These are phyloP conservation scores for Agriopis aurantiaria DNA, from an alignment of 2,888 invertebrate genomes.

Conservation along the genomic window DNA sequence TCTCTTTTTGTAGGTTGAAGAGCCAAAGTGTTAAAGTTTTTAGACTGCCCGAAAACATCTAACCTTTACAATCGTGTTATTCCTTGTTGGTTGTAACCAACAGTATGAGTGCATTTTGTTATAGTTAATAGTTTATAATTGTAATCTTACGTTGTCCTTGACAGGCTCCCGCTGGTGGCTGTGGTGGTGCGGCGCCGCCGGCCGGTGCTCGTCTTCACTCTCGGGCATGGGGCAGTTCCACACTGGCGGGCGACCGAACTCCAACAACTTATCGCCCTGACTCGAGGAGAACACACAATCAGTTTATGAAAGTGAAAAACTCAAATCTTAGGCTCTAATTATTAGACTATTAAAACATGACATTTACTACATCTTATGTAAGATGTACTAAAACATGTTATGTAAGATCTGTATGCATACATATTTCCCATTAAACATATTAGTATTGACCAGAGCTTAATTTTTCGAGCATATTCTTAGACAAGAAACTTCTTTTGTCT, in stretches of 20 bases:
- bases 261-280: slow-evolving; percentile 90
- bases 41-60: no score
- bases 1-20: no score
- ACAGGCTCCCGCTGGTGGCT: slow-evolving; percentile 30
- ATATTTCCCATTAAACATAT: no score
- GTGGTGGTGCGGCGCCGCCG: slow-evolving; percentile 38
- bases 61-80: no score
- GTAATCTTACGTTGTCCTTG: slow-evolving; percentile 23
- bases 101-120: no score
- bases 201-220: slow-evolving; percentile 78
- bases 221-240: slow-evolving; percentile 98
- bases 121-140: not conserved
- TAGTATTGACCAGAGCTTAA: no score
- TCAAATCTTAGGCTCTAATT: not conserved
- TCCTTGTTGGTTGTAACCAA: no score
- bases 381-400: no score
- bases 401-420: no score
- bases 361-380: not conserved
- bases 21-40: no score
- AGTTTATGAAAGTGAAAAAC: not conserved
- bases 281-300: not conserved
- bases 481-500: no score
- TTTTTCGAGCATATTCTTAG: no score
- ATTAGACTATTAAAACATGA: not conserved
- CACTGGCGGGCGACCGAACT: slow-evolving; percentile 94